Base-by-base conservation (phyloP, 2,888 invertebrate species). In the Drosophila dives region DNA sequence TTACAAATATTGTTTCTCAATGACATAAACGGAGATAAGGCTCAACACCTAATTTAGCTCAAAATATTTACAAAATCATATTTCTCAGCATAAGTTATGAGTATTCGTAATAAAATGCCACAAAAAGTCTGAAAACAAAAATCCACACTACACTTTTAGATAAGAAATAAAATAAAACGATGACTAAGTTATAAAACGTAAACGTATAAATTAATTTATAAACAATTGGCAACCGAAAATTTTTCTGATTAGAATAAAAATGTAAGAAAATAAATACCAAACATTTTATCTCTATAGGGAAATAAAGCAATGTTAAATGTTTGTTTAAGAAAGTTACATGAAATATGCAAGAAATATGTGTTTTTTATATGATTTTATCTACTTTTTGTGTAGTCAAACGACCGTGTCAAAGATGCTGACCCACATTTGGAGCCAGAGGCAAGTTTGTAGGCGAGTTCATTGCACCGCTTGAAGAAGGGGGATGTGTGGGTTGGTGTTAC, bases 361-460 rank as follows among this genome's bases (percentile, higher is more conserved):
- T 38, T 2, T 38, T 2, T 3, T 11, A 15, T 23, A 38, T 5
- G n/a, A n/a, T 49, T 23, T 20, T 29, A 55, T 40, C 26, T 23
- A 33, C 20, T n/a, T 26, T 26, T 4, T 3, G 26, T 34, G n/a
- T 10, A 32, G 23, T 26, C 17, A 10, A 49, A 20, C 7, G 32
- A 15, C 3, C 15, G 23, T 32, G 65, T 6, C 29, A 7, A 61
- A 61, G 69, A 51, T 60, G 40, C 36, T 45, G 70, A 77, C 77
- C 74, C 66, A 77, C 54, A 66, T 77, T 64, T n/a, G 29, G 36
- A 33, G 32, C 29, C 40, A 50, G 65, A 56, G 50, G 50, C 65
- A 54, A 32, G 45, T 38, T 40, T 59, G 8, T 34, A 29, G 11
- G 54, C 33, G 71, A 58, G 84, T 82, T 83, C 84, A 72, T 55